These are phyloP conservation scores for Emydocephalus ijimae DNA, from an alignment of 2,113 vertebrate genomes.

Conservation along the genomic window DNA sequence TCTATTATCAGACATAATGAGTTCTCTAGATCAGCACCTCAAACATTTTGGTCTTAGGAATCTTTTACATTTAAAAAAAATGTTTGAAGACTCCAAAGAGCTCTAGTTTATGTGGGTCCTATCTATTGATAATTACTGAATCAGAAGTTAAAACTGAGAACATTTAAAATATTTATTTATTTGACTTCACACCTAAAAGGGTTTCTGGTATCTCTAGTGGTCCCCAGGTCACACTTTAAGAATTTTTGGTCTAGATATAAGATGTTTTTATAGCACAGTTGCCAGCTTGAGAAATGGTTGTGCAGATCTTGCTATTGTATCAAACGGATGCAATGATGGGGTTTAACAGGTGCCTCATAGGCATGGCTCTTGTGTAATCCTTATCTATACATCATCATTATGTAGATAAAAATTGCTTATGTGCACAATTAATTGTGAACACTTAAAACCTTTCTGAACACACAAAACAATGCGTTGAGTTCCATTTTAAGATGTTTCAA, in stretches of 20 bases:
- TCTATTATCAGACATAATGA: slow-evolving; percentile 52
- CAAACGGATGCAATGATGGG: slow-evolving; percentile 59
- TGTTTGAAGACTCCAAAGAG: background rate
- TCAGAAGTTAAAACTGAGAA: background rate
- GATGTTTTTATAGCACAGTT: slow-evolving; percentile 52
- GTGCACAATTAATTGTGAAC: slow-evolving; percentile 68
- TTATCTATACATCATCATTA: slow-evolving; percentile 60
- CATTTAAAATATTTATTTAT: background rate
- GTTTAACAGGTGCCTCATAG: slow-evolving; percentile 70
- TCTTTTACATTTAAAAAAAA: background rate
- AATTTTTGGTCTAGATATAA: background rate
- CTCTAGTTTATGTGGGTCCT: background rate
- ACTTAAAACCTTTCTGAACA: slow-evolving; percentile 66
- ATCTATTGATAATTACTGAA: background rate
- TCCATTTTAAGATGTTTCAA: slow-evolving; percentile 67
- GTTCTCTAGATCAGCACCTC: slow-evolving; percentile 14
- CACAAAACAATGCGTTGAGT: slow-evolving; percentile 69
- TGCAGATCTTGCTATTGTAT: slow-evolving; percentile 47
- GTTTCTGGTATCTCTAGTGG: background rate
- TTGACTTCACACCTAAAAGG: background rate
- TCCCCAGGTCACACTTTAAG: background rate
- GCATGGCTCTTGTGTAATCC: slow-evolving; percentile 64
- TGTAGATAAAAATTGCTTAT: slow-evolving; percentile 69
- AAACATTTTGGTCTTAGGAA: background rate
- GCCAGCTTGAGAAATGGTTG: slow-evolving; percentile 45